These are phyloP conservation scores for Mesembrinibis cayennensis DNA, from an alignment of 2,113 vertebrate species.

Conservation along the genomic window DNA sequence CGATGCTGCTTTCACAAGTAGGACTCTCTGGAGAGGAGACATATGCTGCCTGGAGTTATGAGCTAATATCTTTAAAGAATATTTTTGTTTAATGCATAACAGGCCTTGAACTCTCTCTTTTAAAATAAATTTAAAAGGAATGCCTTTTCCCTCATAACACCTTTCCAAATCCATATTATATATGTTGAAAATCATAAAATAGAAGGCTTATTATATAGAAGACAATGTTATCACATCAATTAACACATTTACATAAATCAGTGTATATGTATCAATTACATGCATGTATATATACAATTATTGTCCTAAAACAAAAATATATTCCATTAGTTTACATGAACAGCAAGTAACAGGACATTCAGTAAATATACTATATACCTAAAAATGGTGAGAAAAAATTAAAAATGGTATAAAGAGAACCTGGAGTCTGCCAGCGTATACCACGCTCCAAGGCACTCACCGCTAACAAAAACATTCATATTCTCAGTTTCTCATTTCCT, in stretches of 20 bases:
- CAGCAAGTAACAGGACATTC: background rate
- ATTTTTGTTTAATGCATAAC: background rate
- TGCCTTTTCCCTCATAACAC: background rate
- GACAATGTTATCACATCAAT: background rate
- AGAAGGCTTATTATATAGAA: background rate
- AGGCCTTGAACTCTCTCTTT: background rate
- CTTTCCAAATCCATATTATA: background rate
- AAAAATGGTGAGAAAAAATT: background rate
- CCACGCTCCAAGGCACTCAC: background rate
- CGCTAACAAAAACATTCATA: background rate
- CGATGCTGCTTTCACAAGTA: background rate
- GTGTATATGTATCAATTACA: background rate
- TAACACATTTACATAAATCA: background rate
- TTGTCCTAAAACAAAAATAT: background rate
- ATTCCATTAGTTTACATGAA: background rate
- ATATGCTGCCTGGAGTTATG: background rate
- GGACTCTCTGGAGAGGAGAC: background rate
- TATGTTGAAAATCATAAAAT: background rate
- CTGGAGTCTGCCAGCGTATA: background rate
- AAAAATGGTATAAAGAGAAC: background rate
- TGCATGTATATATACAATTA: background rate
- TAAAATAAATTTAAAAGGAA: background rate
- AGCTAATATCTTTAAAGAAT: background rate
- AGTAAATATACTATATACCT: background rate
- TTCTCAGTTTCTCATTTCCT: background rate